These are phyloP conservation scores for Galerucella pusilla DNA, from an alignment of 2,888 invertebrate species.

Conservation along the genomic window DNA sequence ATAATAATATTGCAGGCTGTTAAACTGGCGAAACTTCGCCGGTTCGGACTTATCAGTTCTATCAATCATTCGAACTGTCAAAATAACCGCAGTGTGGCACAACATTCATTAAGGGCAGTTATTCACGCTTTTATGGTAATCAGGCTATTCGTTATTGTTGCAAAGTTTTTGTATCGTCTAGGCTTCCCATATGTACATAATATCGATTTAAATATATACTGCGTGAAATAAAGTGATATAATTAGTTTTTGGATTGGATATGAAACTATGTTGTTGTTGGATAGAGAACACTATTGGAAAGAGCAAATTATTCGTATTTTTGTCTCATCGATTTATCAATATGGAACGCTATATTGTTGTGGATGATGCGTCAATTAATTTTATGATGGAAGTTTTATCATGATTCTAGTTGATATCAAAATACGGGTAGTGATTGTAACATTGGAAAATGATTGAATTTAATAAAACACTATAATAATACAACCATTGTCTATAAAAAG, in stretches of 20 bases:
- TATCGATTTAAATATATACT: neutral
- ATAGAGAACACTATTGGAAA: too few relatives aligned
- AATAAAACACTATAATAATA: too few relatives aligned
- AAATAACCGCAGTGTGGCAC: conserved; percentile 48
- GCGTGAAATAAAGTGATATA: neutral
- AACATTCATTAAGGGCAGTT: conserved; percentile 44
- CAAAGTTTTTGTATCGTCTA: conserved; percentile 16
- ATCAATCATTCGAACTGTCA: conserved; percentile 49
- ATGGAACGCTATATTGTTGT: too few relatives aligned
- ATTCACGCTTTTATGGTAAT: conserved; percentile 33
- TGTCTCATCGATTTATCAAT: too few relatives aligned
- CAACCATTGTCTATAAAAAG: too few relatives aligned
- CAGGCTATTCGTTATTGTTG: conserved; percentile 25
- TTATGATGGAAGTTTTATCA: too few relatives aligned
- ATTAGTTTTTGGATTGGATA: neutral
- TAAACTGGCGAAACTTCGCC: conserved; percentile 14
- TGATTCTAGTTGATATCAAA: too few relatives aligned
- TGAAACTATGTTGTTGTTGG: too few relatives aligned
- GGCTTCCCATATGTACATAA: neutral
- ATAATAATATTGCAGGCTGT: conserved; percentile 13
- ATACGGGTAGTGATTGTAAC: too few relatives aligned
- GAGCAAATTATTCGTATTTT: too few relatives aligned
- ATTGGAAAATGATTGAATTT: too few relatives aligned
- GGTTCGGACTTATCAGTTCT: conserved; percentile 43
- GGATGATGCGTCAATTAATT: too few relatives aligned